Percentiles rank a stretch among this genome's conserved stretches.
These are phyloP conservation scores for Drosophila demipolita DNA, from an alignment of 2,888 invertebrate genomes.

Conservation along the genomic window DNA sequence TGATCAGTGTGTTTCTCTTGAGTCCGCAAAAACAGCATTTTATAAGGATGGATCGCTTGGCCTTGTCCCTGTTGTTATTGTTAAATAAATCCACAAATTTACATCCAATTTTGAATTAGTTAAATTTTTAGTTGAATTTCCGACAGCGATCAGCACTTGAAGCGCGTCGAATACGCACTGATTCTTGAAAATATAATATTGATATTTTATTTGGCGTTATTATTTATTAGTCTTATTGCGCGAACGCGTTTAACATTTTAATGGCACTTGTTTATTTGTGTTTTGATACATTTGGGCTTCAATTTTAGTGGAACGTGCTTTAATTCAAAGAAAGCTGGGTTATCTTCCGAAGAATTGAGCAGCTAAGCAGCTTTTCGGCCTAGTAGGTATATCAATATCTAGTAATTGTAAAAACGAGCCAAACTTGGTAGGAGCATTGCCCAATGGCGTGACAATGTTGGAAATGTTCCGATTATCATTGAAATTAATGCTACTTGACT, in stretches of 20 bases:
- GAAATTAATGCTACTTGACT: conserved; percentile 45
- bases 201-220: conserved; percentile 42
- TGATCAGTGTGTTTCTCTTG: conserved; percentile 63
- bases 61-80: neutral
- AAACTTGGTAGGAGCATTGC: conserved; percentile 39
- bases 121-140: conserved; percentile 22
- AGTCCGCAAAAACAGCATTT: conserved; percentile 62
- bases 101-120: conserved; percentile 11
- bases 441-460: conserved; percentile 56
- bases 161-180: conserved; percentile 55
- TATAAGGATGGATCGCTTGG: conserved; percentile 1
- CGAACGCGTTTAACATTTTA: conserved; percentile 55
- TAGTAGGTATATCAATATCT: neutral
- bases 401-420: conserved; percentile 27
- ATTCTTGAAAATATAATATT: conserved; percentile 36
- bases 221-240: conserved; percentile 50
- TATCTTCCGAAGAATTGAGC: neutral
- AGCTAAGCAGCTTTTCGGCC: neutral
- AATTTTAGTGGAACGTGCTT: conserved; percentile 24
- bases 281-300: conserved; percentile 8
- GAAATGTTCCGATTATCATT: conserved; percentile 63
- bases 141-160: conserved; percentile 51
- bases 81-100: neutral
- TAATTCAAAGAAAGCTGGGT: conserved; percentile 16
- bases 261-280: conserved; percentile 27